Evolutionary conservation across 2,113 vertebrate species (phyloP).

Genomic region (Physeter macrocephalus): DNA sequence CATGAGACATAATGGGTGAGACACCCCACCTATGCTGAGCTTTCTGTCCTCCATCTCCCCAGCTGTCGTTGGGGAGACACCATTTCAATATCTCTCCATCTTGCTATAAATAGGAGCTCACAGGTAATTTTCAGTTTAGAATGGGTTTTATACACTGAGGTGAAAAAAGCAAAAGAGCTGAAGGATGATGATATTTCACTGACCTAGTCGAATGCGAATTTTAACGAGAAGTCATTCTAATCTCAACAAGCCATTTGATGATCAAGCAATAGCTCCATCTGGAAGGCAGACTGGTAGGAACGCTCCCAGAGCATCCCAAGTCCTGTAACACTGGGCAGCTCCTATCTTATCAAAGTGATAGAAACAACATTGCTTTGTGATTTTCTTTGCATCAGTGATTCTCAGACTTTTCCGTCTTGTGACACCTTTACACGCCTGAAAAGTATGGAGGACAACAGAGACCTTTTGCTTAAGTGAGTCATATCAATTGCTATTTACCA

Average conservation of each 20-base stretch:
- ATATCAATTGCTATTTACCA: neutral
- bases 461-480: neutral
- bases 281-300: too few relatives aligned
- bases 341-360: too few relatives aligned
- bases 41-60: fast-evolving
- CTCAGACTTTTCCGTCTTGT: too few relatives aligned
- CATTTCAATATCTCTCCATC: neutral
- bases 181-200: neutral
- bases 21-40: fast-evolving
- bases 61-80: neutral
- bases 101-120: neutral
- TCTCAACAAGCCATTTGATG: fast-evolving
- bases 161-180: neutral
- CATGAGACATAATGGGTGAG: neutral
- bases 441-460: neutral
- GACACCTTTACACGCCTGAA: neutral
- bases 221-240: neutral
- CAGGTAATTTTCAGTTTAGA: neutral
- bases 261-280: neutral
- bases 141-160: neutral
- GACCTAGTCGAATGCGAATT: neutral
- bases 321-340: fast-evolving
- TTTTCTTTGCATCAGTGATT: neutral
- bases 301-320: neutral
- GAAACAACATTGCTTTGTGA: too few relatives aligned